A percentile compares a stretch with the other conserved stretches of the same genome.
phyloP scores from a whole-genome alignment of 2,113 vertebrate species.

The Hyla sarda region DNA sequence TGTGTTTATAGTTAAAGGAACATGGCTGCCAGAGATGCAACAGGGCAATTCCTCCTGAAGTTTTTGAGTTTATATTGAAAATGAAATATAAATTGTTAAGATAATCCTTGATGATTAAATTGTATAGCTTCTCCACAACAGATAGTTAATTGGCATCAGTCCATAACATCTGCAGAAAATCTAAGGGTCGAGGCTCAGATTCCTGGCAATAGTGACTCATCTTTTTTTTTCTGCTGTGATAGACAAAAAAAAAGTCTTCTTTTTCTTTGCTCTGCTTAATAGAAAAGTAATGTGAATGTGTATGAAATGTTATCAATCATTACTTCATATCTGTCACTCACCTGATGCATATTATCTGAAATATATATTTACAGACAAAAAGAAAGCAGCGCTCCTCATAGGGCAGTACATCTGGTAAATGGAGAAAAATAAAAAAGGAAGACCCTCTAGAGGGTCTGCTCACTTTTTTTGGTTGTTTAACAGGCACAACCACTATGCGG shows the following conservation, averaged over 20 bases:
- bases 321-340: not conserved
- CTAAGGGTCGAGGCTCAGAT: conserved; percentile 50
- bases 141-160: conserved; percentile 47
- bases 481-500: too few species aligned
- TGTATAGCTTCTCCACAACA: conserved; percentile 53
- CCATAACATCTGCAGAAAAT: conserved; percentile 59
- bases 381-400: too few species aligned
- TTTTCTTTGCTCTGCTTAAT: not conserved
- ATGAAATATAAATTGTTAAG: conserved; percentile 56
- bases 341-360: not conserved
- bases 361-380: not conserved
- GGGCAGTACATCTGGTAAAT: too few species aligned
- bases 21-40: conserved; percentile 42
- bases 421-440: too few species aligned
- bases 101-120: conserved; percentile 59
- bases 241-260: not conserved
- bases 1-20: conserved; percentile 38
- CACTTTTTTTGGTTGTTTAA: too few species aligned
- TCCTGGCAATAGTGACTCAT: conserved; percentile 55
- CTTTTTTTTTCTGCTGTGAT: conserved; percentile 55
- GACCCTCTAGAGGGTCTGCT: too few species aligned
- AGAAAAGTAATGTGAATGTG: conserved; percentile 15
- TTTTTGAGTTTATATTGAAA: conserved; percentile 53
- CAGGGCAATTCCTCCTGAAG: conserved; percentile 43
- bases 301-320: not conserved